phyloP scores from a whole-genome alignment of 2,113 vertebrate species.

The Etheostoma spectabile region DNA sequence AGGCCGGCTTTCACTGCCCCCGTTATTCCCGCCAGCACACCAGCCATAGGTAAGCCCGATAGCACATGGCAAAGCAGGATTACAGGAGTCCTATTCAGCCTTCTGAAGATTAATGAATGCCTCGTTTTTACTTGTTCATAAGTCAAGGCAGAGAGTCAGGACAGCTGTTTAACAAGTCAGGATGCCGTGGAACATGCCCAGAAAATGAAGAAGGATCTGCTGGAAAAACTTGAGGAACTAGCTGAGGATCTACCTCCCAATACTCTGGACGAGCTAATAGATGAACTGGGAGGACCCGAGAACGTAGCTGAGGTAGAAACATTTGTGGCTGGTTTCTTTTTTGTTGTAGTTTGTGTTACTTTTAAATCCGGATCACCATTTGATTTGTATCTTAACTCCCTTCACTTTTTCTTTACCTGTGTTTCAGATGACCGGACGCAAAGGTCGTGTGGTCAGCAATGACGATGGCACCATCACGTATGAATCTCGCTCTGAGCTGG shows the following conservation, averaged over 20 bases:
- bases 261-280: constrained; percentile 96
- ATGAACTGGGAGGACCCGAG: constrained; percentile 96
- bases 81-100: neutral
- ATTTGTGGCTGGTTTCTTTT: too few relatives aligned
- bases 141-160: constrained; percentile 88
- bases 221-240: constrained; percentile 93
- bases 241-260: constrained; percentile 95
- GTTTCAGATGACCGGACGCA: constrained; percentile 96
- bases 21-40: constrained; percentile 81
- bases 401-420: neutral
- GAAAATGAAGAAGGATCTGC: constrained; percentile 94
- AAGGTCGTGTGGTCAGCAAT: constrained; percentile 96
- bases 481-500: constrained; percentile 95
- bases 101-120: neutral
- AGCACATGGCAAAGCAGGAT: neutral
- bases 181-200: constrained; percentile 97
- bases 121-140: constrained; percentile 24
- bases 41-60: constrained; percentile 70
- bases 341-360: neutral
- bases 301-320: constrained; percentile 94
- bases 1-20: constrained; percentile 91
- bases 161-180: constrained; percentile 93
- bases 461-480: constrained; percentile 98
- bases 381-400: neutral
- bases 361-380: neutral